phyloP scores from a whole-genome alignment of 2,113 vertebrate genomes.

The Centropus unirufus region DNA sequence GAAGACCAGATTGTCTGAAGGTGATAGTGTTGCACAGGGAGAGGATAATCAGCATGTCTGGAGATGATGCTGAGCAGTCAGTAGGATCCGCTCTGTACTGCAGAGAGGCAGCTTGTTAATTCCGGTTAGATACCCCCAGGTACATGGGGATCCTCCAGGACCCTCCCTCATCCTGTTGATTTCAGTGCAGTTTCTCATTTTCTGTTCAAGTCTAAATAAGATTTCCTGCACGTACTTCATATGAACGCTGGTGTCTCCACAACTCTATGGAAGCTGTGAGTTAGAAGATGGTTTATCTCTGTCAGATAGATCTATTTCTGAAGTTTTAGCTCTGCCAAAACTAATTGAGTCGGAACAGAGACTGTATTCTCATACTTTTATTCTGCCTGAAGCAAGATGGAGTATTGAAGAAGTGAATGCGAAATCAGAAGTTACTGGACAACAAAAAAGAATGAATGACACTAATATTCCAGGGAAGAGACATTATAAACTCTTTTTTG shows the following conservation, averaged over 20 bases:
- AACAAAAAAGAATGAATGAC: conserved; percentile 19
- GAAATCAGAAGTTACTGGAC: conserved; percentile 39
- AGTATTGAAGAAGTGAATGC: conserved; percentile 12
- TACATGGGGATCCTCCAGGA: neutral
- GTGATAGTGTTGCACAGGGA: neutral
- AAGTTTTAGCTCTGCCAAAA: neutral
- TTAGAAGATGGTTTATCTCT: neutral
- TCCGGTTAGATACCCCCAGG: neutral
- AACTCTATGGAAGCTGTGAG: neutral
- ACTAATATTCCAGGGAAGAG: conserved; percentile 9
- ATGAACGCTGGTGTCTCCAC: neutral
- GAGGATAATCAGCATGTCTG: neutral
- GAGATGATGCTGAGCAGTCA: neutral
- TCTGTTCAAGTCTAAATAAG: conserved; percentile 7
- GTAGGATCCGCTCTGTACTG: neutral
- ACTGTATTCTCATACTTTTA: neutral
- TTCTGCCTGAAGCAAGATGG: conserved; percentile 31
- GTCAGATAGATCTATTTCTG: conserved; percentile 3
- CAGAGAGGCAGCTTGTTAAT: neutral
- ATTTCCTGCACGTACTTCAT: neutral
- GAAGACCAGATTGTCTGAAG: neutral
- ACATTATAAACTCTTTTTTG: neutral
- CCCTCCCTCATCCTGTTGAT: neutral
- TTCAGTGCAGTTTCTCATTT: conserved; percentile 3
- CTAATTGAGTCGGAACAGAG: conserved; percentile 21